Base-by-base conservation (phyloP, 2,797 vertebrate genomes). In the Rhodeus uyekii region DNA sequence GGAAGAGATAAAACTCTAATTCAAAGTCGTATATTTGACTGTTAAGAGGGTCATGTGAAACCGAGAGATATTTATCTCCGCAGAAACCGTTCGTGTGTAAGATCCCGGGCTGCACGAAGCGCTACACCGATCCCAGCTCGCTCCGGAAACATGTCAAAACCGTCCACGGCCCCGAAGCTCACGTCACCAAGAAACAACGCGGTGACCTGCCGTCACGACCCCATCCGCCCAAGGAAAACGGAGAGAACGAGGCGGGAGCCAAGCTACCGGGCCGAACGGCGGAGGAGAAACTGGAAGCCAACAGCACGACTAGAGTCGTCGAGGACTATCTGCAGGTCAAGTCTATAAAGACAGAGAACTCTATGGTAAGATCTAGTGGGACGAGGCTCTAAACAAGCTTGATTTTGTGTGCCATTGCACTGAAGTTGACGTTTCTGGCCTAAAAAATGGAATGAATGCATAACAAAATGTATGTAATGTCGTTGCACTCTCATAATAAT, bases 81-180 rank as follows among this genome's bases (percentile, higher is more conserved):
- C 91, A 99, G 98, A 99, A 99, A 92, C 98, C 97, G 0, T 99
- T 99, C 0, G 93, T 98, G 9, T 99, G 98, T 87, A 99, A 99
- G 91, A 96, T 99, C 86, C 96, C 97, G 0, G 96, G 96, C 79
- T 96, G 96, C 89, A 96, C 95, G 0, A 96, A 96, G 90, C 86
- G 96, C 24, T 96, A 96, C 92, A 96, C 96, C 0, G 96, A 96
- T 87, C 96, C 96, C 29, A 96, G 96, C 72, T 96, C 88, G 0
- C 96, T 99, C 83, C 93, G 98, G 87, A 99, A 98, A 82, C 98
- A 99, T 0, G 97, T 99, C 65, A 99, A 99, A 91, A 99, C 98
- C 0, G 98, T 99, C 27, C 98, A 99, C 0, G 98, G 98, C 4
- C 97, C 98, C 0, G 97, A 98, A 0, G 97, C 98, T 0, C 98